Base-by-base conservation (phyloP, 64 coral and sea anemone species). In the Dendronephthya gigantea region DNA sequence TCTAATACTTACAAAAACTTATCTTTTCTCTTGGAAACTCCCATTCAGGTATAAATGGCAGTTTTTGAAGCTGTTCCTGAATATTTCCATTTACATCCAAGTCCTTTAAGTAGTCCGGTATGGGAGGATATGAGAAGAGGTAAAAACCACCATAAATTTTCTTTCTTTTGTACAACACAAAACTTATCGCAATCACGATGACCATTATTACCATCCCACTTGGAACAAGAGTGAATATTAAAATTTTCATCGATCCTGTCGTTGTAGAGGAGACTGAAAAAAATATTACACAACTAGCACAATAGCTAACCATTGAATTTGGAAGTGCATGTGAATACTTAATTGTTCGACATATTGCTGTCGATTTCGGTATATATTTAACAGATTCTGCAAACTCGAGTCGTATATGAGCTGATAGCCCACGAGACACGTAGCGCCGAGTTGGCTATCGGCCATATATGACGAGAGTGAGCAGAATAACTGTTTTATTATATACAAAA, bases 91-190 rank as follows among this genome's bases (percentile, higher is more conserved):
- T 76, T 13, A 76, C 25, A 76, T 76, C 69, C 35, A 75, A 38
- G 28, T 16, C 9, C 12, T 16, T 30, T 30, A 75, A 33, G 30
- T 75, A 75, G 35, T 75, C 69, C 30, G 69, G 69, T 14, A 75
- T 14, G 12, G 69, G 69, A 35, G 69, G 69, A 75, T 31, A 75
- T 75, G 69, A 75, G 35, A 75, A 75, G 69, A 75, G 28, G 69
- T 75, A 75, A 75, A 75, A 76, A 8, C 69, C 69, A 8, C 69
- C 69, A 27, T 76, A 76, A 34, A 76, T 32, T 38, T 76, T 76
- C 30, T 27, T 75, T 75, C 69, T 75, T 75, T 75, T 75, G 25
- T 75, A 75, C 69, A 75, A 38, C 35, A 75, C 69, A 35, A 75
- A 75, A 22, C 51, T 2, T 22, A n/a, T 22, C 51, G 23, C 14